Percentiles rank a stretch among this genome's conserved stretches.
Conservation (phyloP, 2,888 invertebrate genomes). For the Lucinisca nassula region DNA sequence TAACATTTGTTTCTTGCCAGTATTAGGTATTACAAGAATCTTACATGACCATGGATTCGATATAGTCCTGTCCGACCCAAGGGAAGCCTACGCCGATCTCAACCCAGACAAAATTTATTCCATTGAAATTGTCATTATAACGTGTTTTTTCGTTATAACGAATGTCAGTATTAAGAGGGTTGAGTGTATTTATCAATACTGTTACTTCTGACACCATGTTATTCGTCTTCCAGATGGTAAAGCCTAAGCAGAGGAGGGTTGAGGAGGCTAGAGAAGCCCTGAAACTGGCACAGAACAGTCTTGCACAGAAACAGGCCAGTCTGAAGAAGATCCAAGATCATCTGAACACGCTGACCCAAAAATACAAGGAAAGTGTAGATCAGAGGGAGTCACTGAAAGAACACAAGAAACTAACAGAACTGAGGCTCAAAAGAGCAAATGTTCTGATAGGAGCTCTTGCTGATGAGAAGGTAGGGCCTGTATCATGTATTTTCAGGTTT, state of each 20-base stretch:
- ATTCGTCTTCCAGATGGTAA: conserved; percentile 84
- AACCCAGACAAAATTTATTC: too few species aligned
- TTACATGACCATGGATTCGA: too few species aligned
- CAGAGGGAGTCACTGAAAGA: conserved; percentile 87
- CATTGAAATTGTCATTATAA: too few species aligned
- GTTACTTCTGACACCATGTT: too few species aligned
- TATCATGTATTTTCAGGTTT: too few species aligned
- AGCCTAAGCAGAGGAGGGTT: conserved; percentile 87
- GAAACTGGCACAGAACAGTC: conserved; percentile 84
- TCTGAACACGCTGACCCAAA: conserved; percentile 83
- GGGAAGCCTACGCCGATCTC: too few species aligned
- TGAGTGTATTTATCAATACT: too few species aligned
- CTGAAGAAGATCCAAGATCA: conserved; percentile 87
- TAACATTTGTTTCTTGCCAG: too few species aligned
- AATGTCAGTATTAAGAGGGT: too few species aligned
- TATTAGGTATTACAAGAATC: too few species aligned
- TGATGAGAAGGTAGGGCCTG: conserved; percentile 86
- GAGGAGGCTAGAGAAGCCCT: conserved; percentile 87
- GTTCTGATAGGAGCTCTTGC: conserved; percentile 87
- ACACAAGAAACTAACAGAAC: conserved; percentile 83
- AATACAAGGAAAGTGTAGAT: conserved; percentile 87
- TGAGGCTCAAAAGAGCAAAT: conserved; percentile 85
- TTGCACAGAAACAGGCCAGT: conserved; percentile 86
- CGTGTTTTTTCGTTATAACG: too few species aligned
- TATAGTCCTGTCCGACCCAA: too few species aligned